A percentile compares a stretch with the other conserved stretches of the same genome.
Evolutionary conservation across 2,797 vertebrate species (phyloP).

Genomic region (Heteromormyrus szaboi): DNA sequence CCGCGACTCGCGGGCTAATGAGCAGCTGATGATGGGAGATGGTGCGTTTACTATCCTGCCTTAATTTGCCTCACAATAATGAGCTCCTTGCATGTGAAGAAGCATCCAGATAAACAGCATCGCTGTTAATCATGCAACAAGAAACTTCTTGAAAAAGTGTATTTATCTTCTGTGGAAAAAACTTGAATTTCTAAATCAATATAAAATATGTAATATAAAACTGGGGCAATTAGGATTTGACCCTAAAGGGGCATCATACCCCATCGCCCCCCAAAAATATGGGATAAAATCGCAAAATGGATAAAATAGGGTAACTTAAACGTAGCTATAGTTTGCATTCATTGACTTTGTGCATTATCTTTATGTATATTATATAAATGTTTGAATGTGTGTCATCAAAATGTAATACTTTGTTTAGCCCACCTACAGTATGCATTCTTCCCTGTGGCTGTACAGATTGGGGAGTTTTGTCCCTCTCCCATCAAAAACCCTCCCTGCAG

Average conservation of each 20-base stretch:
- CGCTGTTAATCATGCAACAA: background rate
- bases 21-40: background rate
- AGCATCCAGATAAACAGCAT: background rate
- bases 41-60: background rate
- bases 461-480: background rate
- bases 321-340: background rate
- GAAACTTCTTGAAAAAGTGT: background rate
- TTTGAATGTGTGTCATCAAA: background rate
- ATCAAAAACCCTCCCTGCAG: background rate
- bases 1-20: slow-evolving; percentile 6
- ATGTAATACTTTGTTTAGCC: background rate
- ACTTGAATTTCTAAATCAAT: background rate
- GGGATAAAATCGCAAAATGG: background rate
- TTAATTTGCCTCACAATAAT: slow-evolving; percentile 15
- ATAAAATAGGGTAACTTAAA: background rate
- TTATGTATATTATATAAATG: background rate
- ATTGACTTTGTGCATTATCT: background rate
- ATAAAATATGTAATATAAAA: background rate
- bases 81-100: slow-evolving; percentile 4
- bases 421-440: background rate
- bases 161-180: background rate
- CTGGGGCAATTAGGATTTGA: background rate
- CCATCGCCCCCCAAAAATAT: background rate
- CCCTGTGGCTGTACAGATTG: background rate
- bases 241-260: background rate